Conservation (phyloP, 2,113 vertebrate genomes). For the Apodemus sylvaticus region DNA sequence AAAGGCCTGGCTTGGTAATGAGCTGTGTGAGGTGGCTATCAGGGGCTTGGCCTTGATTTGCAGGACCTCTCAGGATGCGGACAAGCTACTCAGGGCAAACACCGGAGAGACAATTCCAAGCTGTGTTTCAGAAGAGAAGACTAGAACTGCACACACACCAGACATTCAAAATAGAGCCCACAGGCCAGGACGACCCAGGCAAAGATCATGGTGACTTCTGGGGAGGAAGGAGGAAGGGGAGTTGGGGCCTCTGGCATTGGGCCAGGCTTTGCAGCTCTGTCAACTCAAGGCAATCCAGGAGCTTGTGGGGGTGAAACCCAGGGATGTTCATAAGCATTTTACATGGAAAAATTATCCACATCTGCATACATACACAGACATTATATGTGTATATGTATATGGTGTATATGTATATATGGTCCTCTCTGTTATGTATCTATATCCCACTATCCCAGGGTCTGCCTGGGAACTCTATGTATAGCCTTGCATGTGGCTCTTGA, state of each 20-base stretch:
- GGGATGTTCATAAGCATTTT: not conserved
- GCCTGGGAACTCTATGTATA: not conserved
- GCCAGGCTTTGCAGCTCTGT: not conserved
- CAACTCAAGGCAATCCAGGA: not conserved
- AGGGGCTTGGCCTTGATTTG: not conserved
- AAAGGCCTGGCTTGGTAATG: too few relatives aligned
- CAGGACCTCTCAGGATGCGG: not conserved
- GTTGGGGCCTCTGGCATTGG: not conserved
- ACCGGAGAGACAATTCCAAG: conserved; percentile 17
- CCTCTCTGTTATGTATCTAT: not conserved
- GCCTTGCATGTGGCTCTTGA: not conserved
- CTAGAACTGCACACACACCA: not conserved
- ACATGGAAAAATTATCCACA: not conserved
- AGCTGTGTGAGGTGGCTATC: not conserved
- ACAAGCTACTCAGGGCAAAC: not conserved
- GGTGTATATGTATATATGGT: too few relatives aligned
- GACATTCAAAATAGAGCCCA: not conserved
- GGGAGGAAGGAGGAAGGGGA: not conserved
- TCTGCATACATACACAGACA: not conserved
- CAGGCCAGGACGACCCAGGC: too few relatives aligned
- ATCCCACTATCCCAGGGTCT: not conserved
- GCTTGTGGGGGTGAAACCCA: not conserved
- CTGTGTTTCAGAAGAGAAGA: conserved; percentile 9
- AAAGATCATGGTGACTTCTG: not conserved
- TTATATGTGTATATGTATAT: not conserved